Evolutionary conservation across 2,888 invertebrate genomes (phyloP).

Genomic region (Lasioglossum lativentre): DNA sequence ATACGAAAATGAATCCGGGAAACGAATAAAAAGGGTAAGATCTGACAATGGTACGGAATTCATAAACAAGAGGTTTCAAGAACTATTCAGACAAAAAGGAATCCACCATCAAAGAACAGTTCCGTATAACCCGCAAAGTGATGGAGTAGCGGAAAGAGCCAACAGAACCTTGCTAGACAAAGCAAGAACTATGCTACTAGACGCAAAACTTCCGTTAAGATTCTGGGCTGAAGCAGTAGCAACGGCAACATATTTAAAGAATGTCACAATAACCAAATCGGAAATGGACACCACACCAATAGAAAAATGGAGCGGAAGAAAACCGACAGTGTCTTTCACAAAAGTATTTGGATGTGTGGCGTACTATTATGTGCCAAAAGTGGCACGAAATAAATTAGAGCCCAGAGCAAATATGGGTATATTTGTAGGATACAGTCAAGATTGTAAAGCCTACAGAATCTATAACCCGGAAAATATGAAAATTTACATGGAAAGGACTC

Average conservation of each 20-base stretch:
- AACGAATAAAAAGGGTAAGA: constrained; percentile 21
- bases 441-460: constrained; percentile 10
- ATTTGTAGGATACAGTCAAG: constrained; percentile 13
- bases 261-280: neutral
- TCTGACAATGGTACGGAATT: constrained; percentile 32
- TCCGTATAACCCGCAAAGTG: constrained; percentile 33
- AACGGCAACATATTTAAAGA: constrained; percentile 5
- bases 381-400: constrained; percentile 16
- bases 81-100: neutral
- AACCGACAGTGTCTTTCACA: constrained; percentile 12
- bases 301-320: constrained; percentile 22
- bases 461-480: neutral
- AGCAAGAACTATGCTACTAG: constrained; percentile 16
- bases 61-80: constrained; percentile 1
- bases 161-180: constrained; percentile 28
- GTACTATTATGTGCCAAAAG: neutral
- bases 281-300: neutral
- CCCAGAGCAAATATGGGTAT: constrained; percentile 2
- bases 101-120: constrained; percentile 12
- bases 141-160: constrained; percentile 6
- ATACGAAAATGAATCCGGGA: neutral
- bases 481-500: neutral
- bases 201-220: neutral
- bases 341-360: constrained; percentile 28
- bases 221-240: constrained; percentile 33